Conservation (phyloP, 2,888 invertebrate genomes). For the Leptothorax acervorum region DNA sequence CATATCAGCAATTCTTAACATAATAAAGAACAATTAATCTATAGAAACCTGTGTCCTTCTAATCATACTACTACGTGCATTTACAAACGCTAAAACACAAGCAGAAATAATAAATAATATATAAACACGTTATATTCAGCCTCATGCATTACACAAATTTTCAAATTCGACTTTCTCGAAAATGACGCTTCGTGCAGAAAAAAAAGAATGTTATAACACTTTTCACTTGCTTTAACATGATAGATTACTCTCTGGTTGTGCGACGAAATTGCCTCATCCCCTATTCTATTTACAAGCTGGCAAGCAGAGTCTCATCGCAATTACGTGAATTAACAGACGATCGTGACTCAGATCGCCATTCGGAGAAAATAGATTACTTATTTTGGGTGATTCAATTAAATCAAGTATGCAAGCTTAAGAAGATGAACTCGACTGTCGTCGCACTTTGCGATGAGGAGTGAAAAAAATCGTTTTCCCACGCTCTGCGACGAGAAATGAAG, state of each 20-base stretch:
- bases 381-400: constrained; percentile 31
- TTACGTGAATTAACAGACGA: constrained; percentile 30
- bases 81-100: background rate
- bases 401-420: background rate
- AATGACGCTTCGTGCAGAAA: background rate
- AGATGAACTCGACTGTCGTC: background rate
- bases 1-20: background rate
- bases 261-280: background rate
- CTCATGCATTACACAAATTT: background rate
- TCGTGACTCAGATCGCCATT: constrained; percentile 38
- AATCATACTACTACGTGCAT: background rate
- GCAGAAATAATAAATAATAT: background rate
- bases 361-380: constrained; percentile 34
- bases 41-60: background rate
- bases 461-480: background rate
- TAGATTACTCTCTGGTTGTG: background rate
- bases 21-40: background rate
- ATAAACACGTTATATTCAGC: background rate
- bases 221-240: background rate
- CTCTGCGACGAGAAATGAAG: background rate
- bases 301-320: constrained; percentile 13
- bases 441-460: background rate
- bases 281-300: constrained; percentile 17
- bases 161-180: background rate
- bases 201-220: background rate